Evolutionary conservation across 2,113 vertebrate species (phyloP).

Genomic region (Actenoides lindsayi): DNA sequence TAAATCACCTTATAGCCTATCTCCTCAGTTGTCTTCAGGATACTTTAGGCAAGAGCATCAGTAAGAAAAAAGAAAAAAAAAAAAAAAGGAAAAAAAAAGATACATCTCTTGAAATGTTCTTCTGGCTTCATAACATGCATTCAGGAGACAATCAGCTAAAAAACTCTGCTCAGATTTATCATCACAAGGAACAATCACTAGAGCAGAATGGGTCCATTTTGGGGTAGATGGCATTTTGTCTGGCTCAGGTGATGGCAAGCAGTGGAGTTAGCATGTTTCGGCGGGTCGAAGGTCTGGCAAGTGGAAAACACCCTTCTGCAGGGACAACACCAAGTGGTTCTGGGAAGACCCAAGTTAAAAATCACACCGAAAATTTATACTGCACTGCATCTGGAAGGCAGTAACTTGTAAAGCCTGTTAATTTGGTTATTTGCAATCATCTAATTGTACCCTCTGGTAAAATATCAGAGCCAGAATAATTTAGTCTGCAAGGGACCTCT

Average conservation of each 20-base stretch:
- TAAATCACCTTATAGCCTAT: conserved; percentile 82
- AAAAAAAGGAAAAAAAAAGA: not conserved
- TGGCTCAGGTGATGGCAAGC: not conserved
- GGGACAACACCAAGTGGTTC: not conserved
- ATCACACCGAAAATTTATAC: not conserved
- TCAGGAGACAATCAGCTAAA: not conserved
- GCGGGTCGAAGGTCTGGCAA: not conserved
- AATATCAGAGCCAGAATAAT: not conserved
- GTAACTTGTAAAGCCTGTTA: not conserved
- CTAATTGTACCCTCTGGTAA: not conserved
- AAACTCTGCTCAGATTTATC: not conserved
- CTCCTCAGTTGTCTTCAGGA: conserved; percentile 80
- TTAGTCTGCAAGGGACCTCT: not conserved
- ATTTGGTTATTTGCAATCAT: not conserved
- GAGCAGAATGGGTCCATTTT: not conserved
- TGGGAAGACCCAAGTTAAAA: not conserved
- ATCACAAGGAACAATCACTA: not conserved
- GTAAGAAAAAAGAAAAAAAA: not conserved
- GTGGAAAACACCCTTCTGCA: not conserved
- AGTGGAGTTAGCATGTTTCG: not conserved
- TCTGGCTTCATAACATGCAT: not conserved
- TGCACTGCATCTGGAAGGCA: not conserved
- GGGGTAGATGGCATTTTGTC: not conserved
- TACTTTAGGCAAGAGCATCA: conserved; percentile 66
- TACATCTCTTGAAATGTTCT: not conserved